Evolutionary conservation across 1,140 invertebrate genomes (phyloP).

Genomic region (Ctenoplectra terminalis): DNA sequence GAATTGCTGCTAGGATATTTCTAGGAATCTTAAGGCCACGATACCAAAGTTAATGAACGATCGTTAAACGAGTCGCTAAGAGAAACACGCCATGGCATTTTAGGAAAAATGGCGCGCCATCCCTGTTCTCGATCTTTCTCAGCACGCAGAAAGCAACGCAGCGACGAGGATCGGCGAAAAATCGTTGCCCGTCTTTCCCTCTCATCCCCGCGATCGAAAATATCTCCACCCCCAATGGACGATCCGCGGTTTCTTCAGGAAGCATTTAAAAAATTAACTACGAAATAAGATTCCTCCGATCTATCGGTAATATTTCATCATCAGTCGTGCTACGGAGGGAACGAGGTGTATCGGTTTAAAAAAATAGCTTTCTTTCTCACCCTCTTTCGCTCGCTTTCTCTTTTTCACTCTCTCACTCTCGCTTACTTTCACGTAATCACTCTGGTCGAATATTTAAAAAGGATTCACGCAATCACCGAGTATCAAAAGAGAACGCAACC

Average conservation of each 20-base stretch:
- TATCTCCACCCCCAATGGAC: neutral
- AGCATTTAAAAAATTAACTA: conserved; percentile 37
- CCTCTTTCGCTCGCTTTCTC: neutral
- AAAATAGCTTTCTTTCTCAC: conserved; percentile 43
- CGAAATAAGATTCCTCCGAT: neutral
- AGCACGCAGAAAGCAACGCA: conserved; percentile 26
- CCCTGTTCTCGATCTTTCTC: conserved; percentile 5
- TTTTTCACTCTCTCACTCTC: neutral
- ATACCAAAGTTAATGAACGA: conserved; percentile 42
- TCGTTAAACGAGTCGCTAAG: conserved; percentile 1
- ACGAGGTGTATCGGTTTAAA: conserved; percentile 40
- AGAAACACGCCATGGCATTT: neutral
- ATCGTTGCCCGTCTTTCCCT: neutral
- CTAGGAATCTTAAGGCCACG: conserved; percentile 52
- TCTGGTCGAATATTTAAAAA: conserved; percentile 14
- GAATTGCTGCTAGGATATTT: conserved; percentile 28
- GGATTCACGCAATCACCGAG: conserved; percentile 12
- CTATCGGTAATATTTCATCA: neutral
- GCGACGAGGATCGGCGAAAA: neutral
- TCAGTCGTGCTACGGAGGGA: conserved; percentile 33
- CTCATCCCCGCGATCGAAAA: neutral
- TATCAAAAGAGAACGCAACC: conserved; percentile 32
- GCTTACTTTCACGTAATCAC: neutral
- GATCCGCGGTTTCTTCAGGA: conserved; percentile 18
- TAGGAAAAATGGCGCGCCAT: neutral